Percentiles rank a stretch among this genome's conserved stretches.
Evolutionary conservation across 2,797 vertebrate species (phyloP).

Genomic region (Falco rusticolus): DNA sequence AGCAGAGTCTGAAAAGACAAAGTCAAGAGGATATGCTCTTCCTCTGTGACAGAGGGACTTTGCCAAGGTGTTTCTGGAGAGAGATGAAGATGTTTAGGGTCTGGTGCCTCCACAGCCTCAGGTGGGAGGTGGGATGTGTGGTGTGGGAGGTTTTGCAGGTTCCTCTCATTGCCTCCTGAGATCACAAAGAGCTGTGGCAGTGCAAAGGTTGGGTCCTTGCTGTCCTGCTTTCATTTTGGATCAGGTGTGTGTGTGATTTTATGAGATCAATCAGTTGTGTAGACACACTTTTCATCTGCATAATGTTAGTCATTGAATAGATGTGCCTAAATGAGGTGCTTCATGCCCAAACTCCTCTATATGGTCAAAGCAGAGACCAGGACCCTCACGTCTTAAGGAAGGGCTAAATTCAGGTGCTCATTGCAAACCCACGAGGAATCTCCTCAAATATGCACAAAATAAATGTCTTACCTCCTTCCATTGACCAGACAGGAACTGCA

Average conservation of each 20-base stretch:
- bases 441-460: background rate
- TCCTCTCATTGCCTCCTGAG: no score
- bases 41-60: background rate
- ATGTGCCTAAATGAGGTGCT: background rate
- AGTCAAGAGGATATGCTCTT: background rate
- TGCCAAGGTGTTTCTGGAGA: background rate
- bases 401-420: background rate
- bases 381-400: background rate
- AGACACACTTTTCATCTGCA: background rate
- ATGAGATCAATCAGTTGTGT: background rate
- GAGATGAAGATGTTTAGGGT: background rate
- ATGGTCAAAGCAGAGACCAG: background rate
- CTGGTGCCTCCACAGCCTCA: background rate
- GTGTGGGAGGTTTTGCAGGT: no score
- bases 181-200: rapidly evolving
- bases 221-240: background rate
- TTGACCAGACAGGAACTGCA: rapidly evolving
- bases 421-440: background rate
- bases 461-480: background rate
- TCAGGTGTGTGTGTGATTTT: background rate
- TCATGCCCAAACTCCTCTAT: background rate
- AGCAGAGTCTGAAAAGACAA: background rate
- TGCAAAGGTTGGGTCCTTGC: background rate
- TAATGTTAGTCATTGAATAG: background rate
- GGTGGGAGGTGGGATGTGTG: rapidly evolving